Percentiles rank a stretch among this genome's conserved stretches.
Conservation (phyloP, 92 coral and sea anemone genomes). For the Parazoanthus darwini region DNA sequence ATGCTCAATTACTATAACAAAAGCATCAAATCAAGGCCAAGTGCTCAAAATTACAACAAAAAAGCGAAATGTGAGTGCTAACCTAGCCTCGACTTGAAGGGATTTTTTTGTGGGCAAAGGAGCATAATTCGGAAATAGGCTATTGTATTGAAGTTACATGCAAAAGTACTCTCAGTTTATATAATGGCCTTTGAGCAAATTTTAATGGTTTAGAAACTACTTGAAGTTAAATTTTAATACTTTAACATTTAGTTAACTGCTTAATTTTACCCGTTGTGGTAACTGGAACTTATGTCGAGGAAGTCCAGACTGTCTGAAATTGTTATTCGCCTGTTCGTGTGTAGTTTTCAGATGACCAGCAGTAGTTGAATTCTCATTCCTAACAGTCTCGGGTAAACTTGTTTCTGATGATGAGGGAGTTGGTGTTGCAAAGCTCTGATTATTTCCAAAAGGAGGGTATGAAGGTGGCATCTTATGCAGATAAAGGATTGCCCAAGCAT, state of each 20-base stretch:
- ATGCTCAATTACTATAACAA: no score
- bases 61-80: no score
- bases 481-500: conserved; percentile 7
- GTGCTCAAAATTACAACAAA: no score
- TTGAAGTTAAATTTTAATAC: neutral
- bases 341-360: conserved; percentile 22
- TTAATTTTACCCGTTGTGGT: conserved; percentile 39
- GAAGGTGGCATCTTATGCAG: conserved; percentile 26
- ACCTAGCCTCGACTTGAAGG: no score
- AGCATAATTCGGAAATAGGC: no score
- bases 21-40: no score
- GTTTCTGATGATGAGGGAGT: conserved; percentile 37
- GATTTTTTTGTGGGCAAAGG: no score
- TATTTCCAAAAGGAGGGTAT: conserved; percentile 40
- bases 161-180: neutral
- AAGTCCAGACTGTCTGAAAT: conserved; percentile 33
- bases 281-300: conserved; percentile 44
- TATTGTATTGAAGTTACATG: neutral
- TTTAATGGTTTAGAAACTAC: neutral
- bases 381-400: conserved; percentile 36
- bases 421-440: conserved; percentile 44
- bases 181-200: neutral
- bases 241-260: neutral
- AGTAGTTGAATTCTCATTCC: conserved; percentile 32
- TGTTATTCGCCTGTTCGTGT: conserved; percentile 20